phyloP scores from a whole-genome alignment of 2,113 vertebrate species.

The Brachypodius melanocephalos region DNA sequence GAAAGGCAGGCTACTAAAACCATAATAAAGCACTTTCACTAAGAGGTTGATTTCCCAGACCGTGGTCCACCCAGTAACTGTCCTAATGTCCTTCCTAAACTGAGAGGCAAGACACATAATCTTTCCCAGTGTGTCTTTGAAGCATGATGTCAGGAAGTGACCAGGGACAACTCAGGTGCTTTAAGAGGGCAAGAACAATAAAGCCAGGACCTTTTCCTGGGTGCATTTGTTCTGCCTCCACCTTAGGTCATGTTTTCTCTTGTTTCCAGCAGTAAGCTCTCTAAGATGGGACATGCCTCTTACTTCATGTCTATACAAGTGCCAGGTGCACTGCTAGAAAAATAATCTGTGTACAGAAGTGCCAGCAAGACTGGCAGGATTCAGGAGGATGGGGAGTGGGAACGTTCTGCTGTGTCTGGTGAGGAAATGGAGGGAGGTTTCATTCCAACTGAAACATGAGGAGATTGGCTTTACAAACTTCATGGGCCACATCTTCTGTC shows the following conservation, averaged over 20 bases:
- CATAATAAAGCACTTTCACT: background rate
- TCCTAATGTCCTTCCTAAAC: background rate
- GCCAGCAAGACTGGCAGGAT: background rate
- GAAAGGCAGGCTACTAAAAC: background rate
- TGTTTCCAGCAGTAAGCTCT: background rate
- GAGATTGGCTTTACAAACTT: background rate
- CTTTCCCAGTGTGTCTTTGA: background rate
- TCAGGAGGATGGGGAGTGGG: background rate
- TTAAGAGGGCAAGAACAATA: background rate
- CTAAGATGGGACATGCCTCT: background rate
- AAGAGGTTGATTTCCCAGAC: background rate
- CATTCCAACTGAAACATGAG: background rate
- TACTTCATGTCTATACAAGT: slow-evolving; percentile 14
- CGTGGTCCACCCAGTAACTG: background rate
- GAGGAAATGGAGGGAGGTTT: background rate
- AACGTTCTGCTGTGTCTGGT: background rate
- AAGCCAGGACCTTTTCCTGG: background rate
- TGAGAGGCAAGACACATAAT: background rate
- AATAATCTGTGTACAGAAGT: background rate
- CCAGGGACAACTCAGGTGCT: background rate
- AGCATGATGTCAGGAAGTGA: background rate
- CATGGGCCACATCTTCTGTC: background rate
- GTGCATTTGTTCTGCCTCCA: background rate
- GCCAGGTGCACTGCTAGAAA: background rate
- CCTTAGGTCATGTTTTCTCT: background rate